Conservation (phyloP, 2,888 invertebrate species). For the Tribolium freemani region DNA sequence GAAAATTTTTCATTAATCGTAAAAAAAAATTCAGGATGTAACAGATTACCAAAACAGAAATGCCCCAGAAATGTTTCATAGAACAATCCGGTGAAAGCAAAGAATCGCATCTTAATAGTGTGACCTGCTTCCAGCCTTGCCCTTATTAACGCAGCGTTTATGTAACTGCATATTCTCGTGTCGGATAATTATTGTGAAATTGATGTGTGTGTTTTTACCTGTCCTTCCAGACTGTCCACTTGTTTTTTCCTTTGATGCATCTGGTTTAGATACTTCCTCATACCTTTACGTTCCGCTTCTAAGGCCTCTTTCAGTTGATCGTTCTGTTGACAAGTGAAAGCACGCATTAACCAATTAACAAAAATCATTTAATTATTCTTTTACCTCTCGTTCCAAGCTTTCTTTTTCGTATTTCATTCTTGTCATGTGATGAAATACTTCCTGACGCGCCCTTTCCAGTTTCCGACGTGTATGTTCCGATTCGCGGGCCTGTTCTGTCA, state of each 20-base stretch:
- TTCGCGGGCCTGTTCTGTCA: constrained; percentile 72
- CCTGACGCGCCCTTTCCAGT: constrained; percentile 72
- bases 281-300: constrained; percentile 69
- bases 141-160: constrained; percentile 39
- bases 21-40: constrained; percentile 28
- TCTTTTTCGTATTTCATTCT: constrained; percentile 73
- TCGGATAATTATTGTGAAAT: background rate
- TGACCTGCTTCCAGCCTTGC: constrained; percentile 46
- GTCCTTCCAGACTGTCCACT: constrained; percentile 48
- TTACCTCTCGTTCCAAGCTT: constrained; percentile 72
- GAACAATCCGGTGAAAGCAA: constrained; percentile 45
- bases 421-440: constrained; percentile 73
- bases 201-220: constrained; percentile 45
- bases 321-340: constrained; percentile 66
- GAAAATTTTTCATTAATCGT: background rate
- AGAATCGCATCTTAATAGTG: constrained; percentile 11
- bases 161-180: constrained; percentile 15
- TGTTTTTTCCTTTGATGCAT: constrained; percentile 62
- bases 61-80: constrained; percentile 40
- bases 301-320: constrained; percentile 72
- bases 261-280: constrained; percentile 66
- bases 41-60: constrained; percentile 42
- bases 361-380: constrained; percentile 38
- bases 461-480: constrained; percentile 72
- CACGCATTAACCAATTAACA: constrained; percentile 26